Conservation (phyloP, 2,888 invertebrate species). For the Crossocerus cetratus region DNA sequence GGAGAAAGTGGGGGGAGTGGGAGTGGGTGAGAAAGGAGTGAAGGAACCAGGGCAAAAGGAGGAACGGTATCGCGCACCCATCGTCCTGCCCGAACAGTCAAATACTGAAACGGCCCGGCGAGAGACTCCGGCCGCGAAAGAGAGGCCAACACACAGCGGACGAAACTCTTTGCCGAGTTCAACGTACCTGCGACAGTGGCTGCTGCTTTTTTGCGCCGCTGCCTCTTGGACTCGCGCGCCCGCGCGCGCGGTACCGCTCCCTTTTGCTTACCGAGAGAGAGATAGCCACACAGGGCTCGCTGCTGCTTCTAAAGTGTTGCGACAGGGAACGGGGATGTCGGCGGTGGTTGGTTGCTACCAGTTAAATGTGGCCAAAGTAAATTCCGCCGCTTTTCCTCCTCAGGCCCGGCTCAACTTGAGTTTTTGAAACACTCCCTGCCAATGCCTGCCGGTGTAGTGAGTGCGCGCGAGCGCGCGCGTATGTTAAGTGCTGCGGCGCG, state of each 20-base stretch:
- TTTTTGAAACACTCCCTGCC: too few relatives aligned
- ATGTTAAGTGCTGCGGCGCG: too few relatives aligned
- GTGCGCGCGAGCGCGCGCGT: too few relatives aligned
- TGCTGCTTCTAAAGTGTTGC: not conserved
- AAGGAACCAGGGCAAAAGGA: conserved; percentile 3
- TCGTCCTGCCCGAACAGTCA: conserved; percentile 69
- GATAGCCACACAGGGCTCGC: not conserved
- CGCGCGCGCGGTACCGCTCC: not conserved
- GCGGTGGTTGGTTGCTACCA: too few relatives aligned
- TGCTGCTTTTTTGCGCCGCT: conserved; percentile 48
- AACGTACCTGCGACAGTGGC: conserved; percentile 65
- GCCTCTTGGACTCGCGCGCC: conserved; percentile 26
- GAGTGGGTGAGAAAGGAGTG: conserved; percentile 7
- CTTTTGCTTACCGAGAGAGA: not conserved
- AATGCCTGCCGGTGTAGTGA: too few relatives aligned
- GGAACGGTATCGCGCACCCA: conserved; percentile 22
- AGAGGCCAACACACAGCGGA: too few relatives aligned
- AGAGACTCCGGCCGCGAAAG: conserved; percentile 50
- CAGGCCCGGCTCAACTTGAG: too few relatives aligned
- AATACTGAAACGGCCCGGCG: conserved; percentile 70
- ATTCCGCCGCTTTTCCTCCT: too few relatives aligned
- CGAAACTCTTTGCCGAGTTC: conserved; percentile 67
- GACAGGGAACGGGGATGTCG: conserved; percentile 7
- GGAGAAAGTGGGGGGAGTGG: conserved; percentile 11
- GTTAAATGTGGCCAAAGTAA: too few relatives aligned